Base-by-base conservation (phyloP, 2,797 vertebrate genomes). In the Florisuga fusca region DNA sequence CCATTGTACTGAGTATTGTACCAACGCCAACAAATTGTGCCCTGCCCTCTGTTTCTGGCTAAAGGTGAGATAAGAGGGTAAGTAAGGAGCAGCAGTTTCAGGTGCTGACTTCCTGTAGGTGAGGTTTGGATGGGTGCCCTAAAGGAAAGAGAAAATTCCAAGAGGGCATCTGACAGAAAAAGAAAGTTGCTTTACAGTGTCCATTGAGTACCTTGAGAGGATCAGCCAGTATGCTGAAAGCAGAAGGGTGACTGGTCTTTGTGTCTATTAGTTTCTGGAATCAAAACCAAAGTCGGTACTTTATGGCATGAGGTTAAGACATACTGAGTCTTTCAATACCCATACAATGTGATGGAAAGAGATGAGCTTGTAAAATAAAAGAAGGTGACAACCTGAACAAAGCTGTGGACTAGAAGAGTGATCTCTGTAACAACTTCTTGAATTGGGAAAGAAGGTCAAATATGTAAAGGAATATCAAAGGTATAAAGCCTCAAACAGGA, bases 141-240 rank as follows among this genome's bases (percentile, higher is more conserved):
- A 85, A 72, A 81, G 15, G 19, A 14, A 68, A 58, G 46, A 75
- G 38, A 71, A 59, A 89, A 69, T 41, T 59, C 22, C 16, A 76
- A 36, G 11, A 34, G 36, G 33, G 4, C 18, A 13, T 67, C 57
- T 86, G 11, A 78, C 75, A 57, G 45, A 48, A 79, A 36, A 43
- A 27, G 48, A 33, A 68, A 71, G 29, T 68, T 0, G 0, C 16
- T 22, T 62, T 33, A 12, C 11, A 8, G 29, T 23, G 41, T 75
- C 92, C 36, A 18, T 4, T 0, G 0, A 34, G 48, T 55, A 10
- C 31, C 22, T 72, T 74, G 16, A 43, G 41, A 43, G 19, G 6
- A 4, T 63, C 19, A 22, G 22, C 29, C 38, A 9, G 17, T 1
- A 17, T 57, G 80, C 22, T 5, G 4, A 45, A 36, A 77, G 61